Evolutionary conservation across 2,797 vertebrate genomes (phyloP).

Genomic region (Micropoecilia bifurca): DNA sequence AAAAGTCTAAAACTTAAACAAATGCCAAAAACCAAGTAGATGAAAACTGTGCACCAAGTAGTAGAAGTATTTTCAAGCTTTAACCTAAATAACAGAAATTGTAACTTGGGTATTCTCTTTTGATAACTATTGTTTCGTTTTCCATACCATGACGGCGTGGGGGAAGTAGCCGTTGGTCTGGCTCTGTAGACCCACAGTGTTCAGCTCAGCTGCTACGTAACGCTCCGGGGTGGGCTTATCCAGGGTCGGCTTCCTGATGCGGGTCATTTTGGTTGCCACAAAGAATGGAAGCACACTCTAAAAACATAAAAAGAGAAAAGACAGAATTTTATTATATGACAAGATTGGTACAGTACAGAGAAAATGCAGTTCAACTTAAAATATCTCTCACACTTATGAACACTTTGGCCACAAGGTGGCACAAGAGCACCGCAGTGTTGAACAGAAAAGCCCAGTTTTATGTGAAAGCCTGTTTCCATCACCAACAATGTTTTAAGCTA

Average conservation of each 20-base stretch:
- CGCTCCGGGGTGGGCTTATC: constrained; percentile 87
- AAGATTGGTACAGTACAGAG: neutral
- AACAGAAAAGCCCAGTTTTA: constrained; percentile 41
- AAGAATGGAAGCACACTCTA: constrained; percentile 90
- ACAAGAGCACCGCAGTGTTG: constrained; percentile 18
- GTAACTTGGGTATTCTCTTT: neutral
- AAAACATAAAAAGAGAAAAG: neutral
- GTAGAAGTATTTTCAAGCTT: neutral
- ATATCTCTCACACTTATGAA: neutral
- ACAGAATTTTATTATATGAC: neutral
- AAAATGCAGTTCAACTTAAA: neutral
- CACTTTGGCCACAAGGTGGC: constrained; percentile 50
- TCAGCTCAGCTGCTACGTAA: constrained; percentile 88
- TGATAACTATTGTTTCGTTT: neutral
- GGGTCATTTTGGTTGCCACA: constrained; percentile 92
- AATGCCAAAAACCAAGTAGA: neutral
- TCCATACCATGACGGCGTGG: constrained; percentile 88
- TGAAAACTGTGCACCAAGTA: neutral
- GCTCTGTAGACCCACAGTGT: constrained; percentile 87
- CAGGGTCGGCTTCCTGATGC: constrained; percentile 87
- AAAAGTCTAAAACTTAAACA: neutral
- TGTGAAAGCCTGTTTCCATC: constrained; percentile 13
- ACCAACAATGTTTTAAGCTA: constrained; percentile 1
- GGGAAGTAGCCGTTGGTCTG: constrained; percentile 90
- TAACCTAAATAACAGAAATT: neutral